phyloP scores from a whole-genome alignment of 2,113 vertebrate species.

The Megaceryle torquata region DNA sequence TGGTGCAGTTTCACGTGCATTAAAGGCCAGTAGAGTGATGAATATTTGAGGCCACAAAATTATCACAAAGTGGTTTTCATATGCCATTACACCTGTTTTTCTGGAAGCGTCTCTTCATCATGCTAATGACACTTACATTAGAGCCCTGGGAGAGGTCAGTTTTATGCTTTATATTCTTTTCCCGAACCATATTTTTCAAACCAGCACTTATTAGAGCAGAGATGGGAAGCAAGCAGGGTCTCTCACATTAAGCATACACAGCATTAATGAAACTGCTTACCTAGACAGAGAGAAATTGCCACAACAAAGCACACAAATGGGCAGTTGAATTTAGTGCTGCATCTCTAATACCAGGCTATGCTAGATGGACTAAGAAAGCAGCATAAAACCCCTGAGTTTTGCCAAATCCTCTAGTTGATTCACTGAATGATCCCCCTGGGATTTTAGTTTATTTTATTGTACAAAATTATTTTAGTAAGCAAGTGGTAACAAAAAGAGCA shows the following conservation, averaged over 20 bases:
- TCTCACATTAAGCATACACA: neutral
- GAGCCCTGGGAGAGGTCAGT: neutral
- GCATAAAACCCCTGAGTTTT: neutral
- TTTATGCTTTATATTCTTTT: neutral
- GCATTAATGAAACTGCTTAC: neutral
- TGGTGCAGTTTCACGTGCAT: neutral
- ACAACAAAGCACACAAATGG: neutral
- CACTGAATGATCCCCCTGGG: neutral
- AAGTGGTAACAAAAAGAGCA: neutral
- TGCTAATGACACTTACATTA: neutral
- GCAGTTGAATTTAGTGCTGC: neutral
- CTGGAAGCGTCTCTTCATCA: neutral
- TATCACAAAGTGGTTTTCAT: constrained; percentile 13
- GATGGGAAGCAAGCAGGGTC: neutral
- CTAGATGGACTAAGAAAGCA: neutral
- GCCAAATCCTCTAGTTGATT: neutral
- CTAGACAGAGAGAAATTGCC: neutral
- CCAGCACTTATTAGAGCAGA: neutral
- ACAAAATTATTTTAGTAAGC: neutral
- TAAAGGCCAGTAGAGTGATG: neutral
- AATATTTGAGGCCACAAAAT: neutral
- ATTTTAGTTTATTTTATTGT: neutral
- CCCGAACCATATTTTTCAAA: neutral
- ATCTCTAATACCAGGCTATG: neutral
- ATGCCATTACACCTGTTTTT: neutral